A percentile compares a stretch with the other conserved stretches of the same genome.
These are phyloP conservation scores for Perithous albicinctus DNA, from an alignment of 2,888 invertebrate genomes.

Conservation along the genomic window DNA sequence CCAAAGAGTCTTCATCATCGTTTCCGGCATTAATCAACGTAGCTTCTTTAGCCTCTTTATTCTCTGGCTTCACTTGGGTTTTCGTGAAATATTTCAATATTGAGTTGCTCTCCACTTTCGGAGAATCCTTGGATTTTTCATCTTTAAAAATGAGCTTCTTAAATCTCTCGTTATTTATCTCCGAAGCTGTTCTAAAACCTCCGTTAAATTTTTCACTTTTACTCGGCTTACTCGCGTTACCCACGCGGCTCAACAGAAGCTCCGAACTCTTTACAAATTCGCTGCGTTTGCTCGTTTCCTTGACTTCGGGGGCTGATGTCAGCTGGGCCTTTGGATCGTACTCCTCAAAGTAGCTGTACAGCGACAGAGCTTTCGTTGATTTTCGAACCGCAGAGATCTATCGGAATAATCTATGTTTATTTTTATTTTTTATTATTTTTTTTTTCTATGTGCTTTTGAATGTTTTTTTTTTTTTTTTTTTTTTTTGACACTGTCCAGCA, in stretches of 20 bases:
- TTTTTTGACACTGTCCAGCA: too few relatives aligned
- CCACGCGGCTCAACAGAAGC: constrained; percentile 35
- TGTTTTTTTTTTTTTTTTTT: not conserved
- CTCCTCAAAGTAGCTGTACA: constrained; percentile 61
- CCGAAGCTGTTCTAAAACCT: constrained; percentile 77
- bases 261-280: constrained; percentile 65
- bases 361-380: constrained; percentile 53
- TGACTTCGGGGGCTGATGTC: constrained; percentile 26
- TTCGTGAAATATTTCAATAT: constrained; percentile 67
- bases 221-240: constrained; percentile 36
- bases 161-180: constrained; percentile 71
- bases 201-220: constrained; percentile 51
- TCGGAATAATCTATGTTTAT: constrained; percentile 10
- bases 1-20: constrained; percentile 39
- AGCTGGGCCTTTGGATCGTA: constrained; percentile 40
- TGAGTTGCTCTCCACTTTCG: constrained; percentile 46
- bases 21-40: not conserved
- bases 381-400: constrained; percentile 64
- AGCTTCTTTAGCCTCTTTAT: constrained; percentile 4
- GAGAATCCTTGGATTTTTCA: constrained; percentile 9
- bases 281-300: constrained; percentile 15
- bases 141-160: constrained; percentile 3
- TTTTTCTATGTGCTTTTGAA: not conserved
- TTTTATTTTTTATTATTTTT: not conserved
- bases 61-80: constrained; percentile 44